These are phyloP conservation scores for Adelognathus sp. DNA, from an alignment of 2,888 invertebrate species.

Conservation along the genomic window DNA sequence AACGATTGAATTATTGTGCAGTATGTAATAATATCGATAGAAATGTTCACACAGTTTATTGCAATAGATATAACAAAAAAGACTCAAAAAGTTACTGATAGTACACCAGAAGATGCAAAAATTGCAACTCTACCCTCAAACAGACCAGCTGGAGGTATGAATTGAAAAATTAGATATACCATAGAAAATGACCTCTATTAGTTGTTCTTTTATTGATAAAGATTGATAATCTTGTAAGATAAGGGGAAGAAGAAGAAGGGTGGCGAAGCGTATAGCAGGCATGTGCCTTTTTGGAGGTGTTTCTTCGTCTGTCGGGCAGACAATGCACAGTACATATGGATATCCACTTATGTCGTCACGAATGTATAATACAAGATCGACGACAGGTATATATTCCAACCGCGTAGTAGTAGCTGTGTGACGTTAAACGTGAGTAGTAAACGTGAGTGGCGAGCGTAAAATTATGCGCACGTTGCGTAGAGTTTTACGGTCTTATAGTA, in stretches of 20 bases:
- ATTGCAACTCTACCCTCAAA: too few relatives aligned
- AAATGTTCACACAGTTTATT: too few relatives aligned
- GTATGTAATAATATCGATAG: too few relatives aligned
- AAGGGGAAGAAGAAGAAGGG: constrained; percentile 47
- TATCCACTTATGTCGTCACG: constrained; percentile 3
- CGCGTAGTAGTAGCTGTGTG: background rate
- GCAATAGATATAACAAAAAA: too few relatives aligned
- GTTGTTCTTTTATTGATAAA: constrained; percentile 20
- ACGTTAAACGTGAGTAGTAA: background rate
- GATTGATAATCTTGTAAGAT: constrained; percentile 35
- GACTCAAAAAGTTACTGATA: too few relatives aligned
- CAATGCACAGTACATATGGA: background rate
- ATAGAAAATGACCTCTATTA: constrained; percentile 6
- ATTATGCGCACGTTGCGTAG: constrained; percentile 57
- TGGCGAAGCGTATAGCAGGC: constrained; percentile 51
- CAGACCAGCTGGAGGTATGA: too few relatives aligned
- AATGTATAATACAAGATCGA: constrained; percentile 31
- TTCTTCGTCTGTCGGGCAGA: constrained; percentile 7
- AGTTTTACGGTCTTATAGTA: constrained; percentile 54
- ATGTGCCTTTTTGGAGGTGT: background rate
- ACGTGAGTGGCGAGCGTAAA: constrained; percentile 58
- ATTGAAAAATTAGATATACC: background rate
- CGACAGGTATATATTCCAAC: constrained; percentile 41
- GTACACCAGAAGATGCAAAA: too few relatives aligned
- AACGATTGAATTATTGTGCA: too few relatives aligned